phyloP scores from a whole-genome alignment of 1,140 invertebrate genomes.

The Gyrodactylus bullatarudis region DNA sequence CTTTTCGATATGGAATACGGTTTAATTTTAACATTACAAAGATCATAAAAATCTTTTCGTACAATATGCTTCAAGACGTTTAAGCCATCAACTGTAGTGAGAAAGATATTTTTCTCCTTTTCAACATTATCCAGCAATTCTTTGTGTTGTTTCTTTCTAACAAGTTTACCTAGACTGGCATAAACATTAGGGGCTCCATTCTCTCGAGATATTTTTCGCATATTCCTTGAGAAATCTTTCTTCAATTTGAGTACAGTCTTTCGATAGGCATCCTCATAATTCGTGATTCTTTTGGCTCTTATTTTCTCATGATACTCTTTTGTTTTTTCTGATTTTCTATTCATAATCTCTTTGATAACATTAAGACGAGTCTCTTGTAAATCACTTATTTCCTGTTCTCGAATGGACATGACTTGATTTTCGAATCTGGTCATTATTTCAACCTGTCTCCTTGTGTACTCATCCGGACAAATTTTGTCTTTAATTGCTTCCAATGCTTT shows the following conservation, averaged over 20 bases:
- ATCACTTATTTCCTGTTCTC: neutral
- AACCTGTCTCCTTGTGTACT: neutral
- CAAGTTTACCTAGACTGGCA: too few species aligned
- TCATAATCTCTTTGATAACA: neutral
- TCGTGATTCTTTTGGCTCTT: too few species aligned
- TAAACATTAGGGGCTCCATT: too few species aligned
- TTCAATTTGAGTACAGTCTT: too few species aligned
- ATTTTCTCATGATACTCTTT: too few species aligned
- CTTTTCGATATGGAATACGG: neutral
- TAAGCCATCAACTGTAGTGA: neutral
- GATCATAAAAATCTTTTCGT: neutral
- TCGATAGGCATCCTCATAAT: too few species aligned
- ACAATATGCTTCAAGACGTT: neutral
- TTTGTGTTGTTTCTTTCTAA: too few species aligned
- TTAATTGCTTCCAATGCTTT: neutral
- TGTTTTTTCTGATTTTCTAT: neutral
- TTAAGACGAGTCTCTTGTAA: neutral
- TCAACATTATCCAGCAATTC: too few species aligned
- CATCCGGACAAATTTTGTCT: neutral
- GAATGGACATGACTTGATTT: neutral
- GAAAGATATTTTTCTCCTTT: neutral
- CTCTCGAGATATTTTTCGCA: too few species aligned
- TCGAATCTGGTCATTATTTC: neutral
- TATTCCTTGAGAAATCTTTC: too few species aligned
- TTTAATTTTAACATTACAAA: neutral